phyloP scores from a whole-genome alignment of 2,888 invertebrate species.

The Mythimna albipuncta region DNA sequence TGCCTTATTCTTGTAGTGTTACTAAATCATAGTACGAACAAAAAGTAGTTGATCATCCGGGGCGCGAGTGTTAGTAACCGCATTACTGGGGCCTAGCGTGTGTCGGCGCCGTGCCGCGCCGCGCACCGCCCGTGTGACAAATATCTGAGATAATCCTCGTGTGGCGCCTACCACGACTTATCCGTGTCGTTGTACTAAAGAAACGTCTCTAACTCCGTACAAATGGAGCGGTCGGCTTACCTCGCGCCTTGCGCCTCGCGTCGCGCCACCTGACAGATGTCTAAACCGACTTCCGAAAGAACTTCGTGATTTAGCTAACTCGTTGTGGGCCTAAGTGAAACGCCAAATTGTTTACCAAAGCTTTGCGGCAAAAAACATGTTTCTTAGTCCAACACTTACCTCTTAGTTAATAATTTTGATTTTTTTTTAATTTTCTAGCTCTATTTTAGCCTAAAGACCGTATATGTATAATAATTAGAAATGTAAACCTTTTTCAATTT shows the following conservation, averaged over 20 bases:
- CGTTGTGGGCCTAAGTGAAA: background rate
- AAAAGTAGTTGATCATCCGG: slow-evolving; percentile 7
- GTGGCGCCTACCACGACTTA: slow-evolving; percentile 36
- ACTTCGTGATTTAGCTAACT: slow-evolving; percentile 8
- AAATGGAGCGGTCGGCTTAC: slow-evolving; percentile 41
- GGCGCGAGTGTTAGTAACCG: slow-evolving; percentile 1
- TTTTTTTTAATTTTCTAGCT: too few species aligned
- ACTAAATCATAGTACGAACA: slow-evolving; percentile 11
- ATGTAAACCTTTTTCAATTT: too few species aligned
- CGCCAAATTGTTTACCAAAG: background rate
- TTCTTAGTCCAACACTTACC: background rate
- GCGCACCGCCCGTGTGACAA: slow-evolving; percentile 38
- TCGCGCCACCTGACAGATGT: slow-evolving; percentile 3
- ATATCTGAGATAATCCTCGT: slow-evolving; percentile 45
- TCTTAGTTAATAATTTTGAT: too few species aligned
- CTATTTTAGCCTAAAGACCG: too few species aligned
- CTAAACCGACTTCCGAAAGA: slow-evolving; percentile 16
- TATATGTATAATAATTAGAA: too few species aligned
- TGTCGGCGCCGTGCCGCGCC: slow-evolving; percentile 26
- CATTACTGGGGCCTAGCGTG: slow-evolving; percentile 15
- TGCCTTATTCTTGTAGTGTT: background rate
- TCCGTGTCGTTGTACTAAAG: slow-evolving; percentile 36
- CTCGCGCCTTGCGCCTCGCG: background rate
- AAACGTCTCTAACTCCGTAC: slow-evolving; percentile 30
- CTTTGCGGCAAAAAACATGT: background rate